A percentile compares a stretch with the other conserved stretches of the same genome.
Evolutionary conservation across 2,797 vertebrate genomes (phyloP).

Genomic region (Choloepus didactylus): DNA sequence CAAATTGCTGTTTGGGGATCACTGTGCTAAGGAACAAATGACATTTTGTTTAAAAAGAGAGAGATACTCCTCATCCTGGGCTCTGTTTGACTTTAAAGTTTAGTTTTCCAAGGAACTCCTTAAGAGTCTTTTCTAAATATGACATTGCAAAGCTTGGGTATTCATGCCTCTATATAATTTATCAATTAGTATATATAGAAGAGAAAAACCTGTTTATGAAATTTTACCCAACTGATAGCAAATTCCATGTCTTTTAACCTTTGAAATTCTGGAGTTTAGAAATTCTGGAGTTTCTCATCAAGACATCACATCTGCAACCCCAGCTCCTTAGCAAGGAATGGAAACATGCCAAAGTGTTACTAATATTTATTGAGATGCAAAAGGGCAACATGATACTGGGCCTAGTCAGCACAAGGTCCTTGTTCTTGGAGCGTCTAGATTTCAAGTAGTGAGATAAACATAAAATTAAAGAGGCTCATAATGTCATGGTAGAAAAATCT

Average conservation of each 20-base stretch:
- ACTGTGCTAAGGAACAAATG: not conserved
- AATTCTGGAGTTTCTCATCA: constrained; percentile 17
- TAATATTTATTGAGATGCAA: constrained; percentile 34
- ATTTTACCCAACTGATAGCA: not conserved
- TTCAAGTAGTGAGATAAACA: constrained; percentile 12
- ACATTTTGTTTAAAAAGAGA: not conserved
- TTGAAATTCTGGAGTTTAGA: not conserved
- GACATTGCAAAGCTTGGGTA: constrained; percentile 11
- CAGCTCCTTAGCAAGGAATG: not conserved
- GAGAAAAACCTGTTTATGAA: not conserved
- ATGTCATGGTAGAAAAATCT: not conserved
- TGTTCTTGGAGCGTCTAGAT: constrained; percentile 20
- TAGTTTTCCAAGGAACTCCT: not conserved
- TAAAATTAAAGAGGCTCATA: not conserved
- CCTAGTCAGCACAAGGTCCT: not conserved
- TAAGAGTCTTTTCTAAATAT: not conserved
- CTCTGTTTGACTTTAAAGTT: constrained; percentile 47
- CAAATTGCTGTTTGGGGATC: not conserved
- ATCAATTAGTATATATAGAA: not conserved
- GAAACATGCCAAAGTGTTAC: constrained; percentile 25
- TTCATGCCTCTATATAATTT: not conserved
- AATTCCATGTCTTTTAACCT: not conserved
- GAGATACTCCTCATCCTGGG: not conserved
- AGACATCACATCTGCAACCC: not conserved
- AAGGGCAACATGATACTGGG: not conserved